Base-by-base conservation (phyloP, 2,113 vertebrate species). In the Amazona guildingii region DNA sequence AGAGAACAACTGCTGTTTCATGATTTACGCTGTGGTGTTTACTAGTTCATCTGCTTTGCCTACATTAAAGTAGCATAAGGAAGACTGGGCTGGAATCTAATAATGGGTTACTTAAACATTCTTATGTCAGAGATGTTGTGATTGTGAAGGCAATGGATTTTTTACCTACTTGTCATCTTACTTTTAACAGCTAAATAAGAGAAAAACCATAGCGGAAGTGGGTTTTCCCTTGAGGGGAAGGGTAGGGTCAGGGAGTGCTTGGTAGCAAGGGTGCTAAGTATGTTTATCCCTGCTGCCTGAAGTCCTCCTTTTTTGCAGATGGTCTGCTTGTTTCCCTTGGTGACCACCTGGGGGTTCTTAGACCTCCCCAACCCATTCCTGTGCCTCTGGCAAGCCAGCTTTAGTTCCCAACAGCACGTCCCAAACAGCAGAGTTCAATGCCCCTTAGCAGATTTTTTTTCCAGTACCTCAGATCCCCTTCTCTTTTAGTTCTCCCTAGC, bases 301-400 rank as follows among this genome's bases (percentile, higher is more conserved):
- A 35, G 33, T 48, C 16, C 27, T 17, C 28, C 28, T 20, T 33
- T 69, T 62, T 51, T 81, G 55, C 33, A 46, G 27, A 12, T 44
- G 14, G 4, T 41, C 24, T 52, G 43, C 44, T 57, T 1, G 33
- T 64, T 76, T 19, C 20, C 35, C 5, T 68, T 74, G 55, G 41
- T 69, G 43, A 46, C 8, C 0, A 1, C 69, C 31, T 1, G 2
- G 69, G 49, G 46, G 29, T 28, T 59, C 57, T 64, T 0, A 1
- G 49, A 59, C 20, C 11, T 70, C 76, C 64, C 43, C 29, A 69
- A 39, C 33, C 17, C 5, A 7, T n/a, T 57, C 24, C 35, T 19
- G 33, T 70, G 37, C 24, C 37, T 76, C 7, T 3, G 28, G 24
- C 23, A 49, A 35, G 27, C 33, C 21, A 19, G 20, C 17, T 46